Conservation (phyloP, 2,797 vertebrate genomes). For the Phaenicophaeus curvirostris region DNA sequence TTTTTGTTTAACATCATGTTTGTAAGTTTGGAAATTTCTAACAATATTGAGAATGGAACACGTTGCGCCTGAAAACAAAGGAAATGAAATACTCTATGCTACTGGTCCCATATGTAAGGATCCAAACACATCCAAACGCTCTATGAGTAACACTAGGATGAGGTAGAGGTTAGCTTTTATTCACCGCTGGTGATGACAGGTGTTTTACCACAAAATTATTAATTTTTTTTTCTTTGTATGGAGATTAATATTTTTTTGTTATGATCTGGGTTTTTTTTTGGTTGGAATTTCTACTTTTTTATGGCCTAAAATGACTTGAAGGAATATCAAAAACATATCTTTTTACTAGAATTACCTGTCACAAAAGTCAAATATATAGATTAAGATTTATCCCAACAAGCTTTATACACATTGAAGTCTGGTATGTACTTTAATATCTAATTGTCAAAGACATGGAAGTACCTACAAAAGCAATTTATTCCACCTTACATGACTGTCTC, state of each 20-base stretch:
- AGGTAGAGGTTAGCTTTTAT: neutral
- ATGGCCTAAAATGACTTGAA: neutral
- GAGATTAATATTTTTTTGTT: neutral
- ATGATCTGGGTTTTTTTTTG: neutral
- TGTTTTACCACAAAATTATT: neutral
- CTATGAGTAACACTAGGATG: neutral
- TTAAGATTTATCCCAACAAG: slow-evolving; percentile 11
- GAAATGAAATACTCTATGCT: neutral
- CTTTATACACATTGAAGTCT: neutral
- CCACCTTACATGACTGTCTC: neutral
- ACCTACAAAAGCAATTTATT: neutral
- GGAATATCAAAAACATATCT: neutral
- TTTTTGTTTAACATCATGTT: neutral
- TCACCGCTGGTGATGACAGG: neutral
- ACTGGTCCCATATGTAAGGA: neutral
- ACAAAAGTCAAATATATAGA: neutral
- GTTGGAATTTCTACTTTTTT: accelerated
- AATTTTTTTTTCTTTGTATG: neutral
- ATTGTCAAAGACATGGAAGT: neutral
- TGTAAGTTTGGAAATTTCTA: neutral
- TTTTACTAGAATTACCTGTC: slow-evolving; percentile 10
- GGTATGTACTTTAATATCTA: neutral
- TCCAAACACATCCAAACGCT: neutral
- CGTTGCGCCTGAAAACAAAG: neutral
- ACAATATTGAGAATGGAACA: neutral